A percentile compares a stretch with the other conserved stretches of the same genome.
Evolutionary conservation across 2,888 invertebrate genomes (phyloP).

Genomic region (Fragum fragum): DNA sequence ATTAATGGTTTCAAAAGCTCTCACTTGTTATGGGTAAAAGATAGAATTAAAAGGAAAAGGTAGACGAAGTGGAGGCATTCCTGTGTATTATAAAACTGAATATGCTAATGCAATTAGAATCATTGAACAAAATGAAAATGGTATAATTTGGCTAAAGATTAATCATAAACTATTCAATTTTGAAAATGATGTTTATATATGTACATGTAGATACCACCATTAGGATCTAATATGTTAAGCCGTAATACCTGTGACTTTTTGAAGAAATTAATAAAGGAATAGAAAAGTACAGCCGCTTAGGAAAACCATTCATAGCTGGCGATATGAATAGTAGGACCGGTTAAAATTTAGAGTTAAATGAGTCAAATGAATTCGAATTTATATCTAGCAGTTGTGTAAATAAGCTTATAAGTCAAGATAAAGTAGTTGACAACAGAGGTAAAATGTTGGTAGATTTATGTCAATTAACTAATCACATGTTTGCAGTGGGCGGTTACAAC

Average conservation of each 20-base stretch:
- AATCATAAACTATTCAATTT: too few relatives aligned
- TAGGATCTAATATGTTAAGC: conserved; percentile 22
- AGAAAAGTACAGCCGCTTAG: conserved; percentile 37
- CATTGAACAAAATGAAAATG: conserved; percentile 20
- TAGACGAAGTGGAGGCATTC: conserved; percentile 31
- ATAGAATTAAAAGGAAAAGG: conserved; percentile 16
- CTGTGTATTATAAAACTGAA: conserved; percentile 29
- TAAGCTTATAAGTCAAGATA: background rate
- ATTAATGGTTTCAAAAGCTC: conserved; percentile 30
- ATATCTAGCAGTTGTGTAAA: too few relatives aligned
- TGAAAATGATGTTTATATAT: conserved; percentile 36
- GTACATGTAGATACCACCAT: conserved; percentile 34
- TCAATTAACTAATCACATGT: too few relatives aligned
- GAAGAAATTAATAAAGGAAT: conserved; percentile 45
- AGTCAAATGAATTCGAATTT: too few relatives aligned
- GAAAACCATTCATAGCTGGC: conserved; percentile 26
- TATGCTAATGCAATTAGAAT: conserved; percentile 15
- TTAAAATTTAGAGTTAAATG: background rate
- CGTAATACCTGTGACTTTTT: conserved; percentile 25
- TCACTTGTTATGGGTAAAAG: conserved; percentile 34
- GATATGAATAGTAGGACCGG: conserved; percentile 11
- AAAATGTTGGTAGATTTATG: too few relatives aligned
- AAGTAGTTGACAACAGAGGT: too few relatives aligned
- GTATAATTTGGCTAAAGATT: conserved; percentile 43
- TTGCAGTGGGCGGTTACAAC: background rate